Evolutionary conservation across 2,888 invertebrate genomes (phyloP).

Genomic region (Lochmaea capreae): DNA sequence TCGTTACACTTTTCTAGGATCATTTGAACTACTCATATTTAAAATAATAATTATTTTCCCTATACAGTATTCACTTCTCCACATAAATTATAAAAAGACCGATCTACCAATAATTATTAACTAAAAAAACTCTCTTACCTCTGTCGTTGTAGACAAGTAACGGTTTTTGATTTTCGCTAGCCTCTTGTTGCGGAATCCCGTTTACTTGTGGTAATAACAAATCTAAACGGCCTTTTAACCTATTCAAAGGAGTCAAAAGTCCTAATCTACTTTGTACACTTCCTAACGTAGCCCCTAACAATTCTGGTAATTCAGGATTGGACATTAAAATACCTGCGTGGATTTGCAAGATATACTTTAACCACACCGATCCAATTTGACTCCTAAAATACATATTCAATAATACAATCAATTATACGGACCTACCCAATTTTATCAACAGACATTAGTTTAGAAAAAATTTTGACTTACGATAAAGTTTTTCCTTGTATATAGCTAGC

Average conservation of each 20-base stretch:
- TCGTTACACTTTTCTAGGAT: too few species aligned
- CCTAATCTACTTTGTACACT: slow-evolving; percentile 70
- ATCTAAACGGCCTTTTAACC: slow-evolving; percentile 72
- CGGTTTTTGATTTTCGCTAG: slow-evolving; percentile 63
- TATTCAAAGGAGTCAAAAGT: slow-evolving; percentile 68
- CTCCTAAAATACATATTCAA: slow-evolving; percentile 62
- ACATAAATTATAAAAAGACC: too few species aligned
- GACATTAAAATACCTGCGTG: slow-evolving; percentile 74
- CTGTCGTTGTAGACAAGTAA: slow-evolving; percentile 70
- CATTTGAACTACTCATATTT: too few species aligned
- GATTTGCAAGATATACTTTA: slow-evolving; percentile 69
- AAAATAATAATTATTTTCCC: too few species aligned
- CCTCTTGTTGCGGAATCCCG: slow-evolving; percentile 51
- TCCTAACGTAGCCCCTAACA: slow-evolving; percentile 70
- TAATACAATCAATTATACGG: slow-evolving; percentile 8
- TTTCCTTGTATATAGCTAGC: slow-evolving; percentile 76
- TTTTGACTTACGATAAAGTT: slow-evolving; percentile 73
- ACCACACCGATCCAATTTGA: slow-evolving; percentile 70
- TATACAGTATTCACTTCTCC: neutral
- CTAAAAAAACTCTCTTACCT: slow-evolving; percentile 60
- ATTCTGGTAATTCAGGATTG: slow-evolving; percentile 70
- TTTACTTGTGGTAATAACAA: slow-evolving; percentile 70
- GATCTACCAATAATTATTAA: neutral
- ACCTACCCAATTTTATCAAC: too few species aligned
- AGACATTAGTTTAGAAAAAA: neutral